These are phyloP conservation scores for Amphimedon queenslandica DNA, from an alignment of 37 sponge, comb jelly and placozoan species.

Conservation along the genomic window DNA sequence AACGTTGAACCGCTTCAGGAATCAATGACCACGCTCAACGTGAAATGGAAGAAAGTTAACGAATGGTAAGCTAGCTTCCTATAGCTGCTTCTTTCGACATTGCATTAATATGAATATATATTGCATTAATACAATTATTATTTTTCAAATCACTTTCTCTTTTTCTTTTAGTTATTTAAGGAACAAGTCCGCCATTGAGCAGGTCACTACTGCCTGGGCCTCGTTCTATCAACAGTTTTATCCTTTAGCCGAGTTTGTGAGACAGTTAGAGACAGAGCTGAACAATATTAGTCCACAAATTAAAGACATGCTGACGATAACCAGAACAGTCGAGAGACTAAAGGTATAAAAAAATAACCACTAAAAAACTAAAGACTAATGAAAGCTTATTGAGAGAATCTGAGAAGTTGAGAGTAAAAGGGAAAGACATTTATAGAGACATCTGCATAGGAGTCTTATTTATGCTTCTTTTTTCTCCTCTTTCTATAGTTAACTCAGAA, in stretches of 20 bases:
- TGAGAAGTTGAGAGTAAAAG: too few species aligned
- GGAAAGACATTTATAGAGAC: too few species aligned
- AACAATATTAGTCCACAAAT: constrained; percentile 51
- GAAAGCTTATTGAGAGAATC: too few species aligned
- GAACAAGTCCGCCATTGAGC: constrained; percentile 22
- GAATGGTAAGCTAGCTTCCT: constrained; percentile 21
- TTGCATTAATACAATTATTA: not conserved
- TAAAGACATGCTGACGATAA: constrained; percentile 25
- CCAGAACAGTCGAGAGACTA: constrained; percentile 23
- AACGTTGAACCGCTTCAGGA: constrained; percentile 44
- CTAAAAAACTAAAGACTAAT: too few species aligned
- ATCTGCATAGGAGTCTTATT: too few species aligned
- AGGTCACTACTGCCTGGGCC: constrained; percentile 20
- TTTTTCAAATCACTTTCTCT: not conserved
- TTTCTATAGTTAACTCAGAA: constrained; percentile 25
- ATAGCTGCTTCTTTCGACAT: not conserved
- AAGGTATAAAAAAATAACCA: constrained; percentile 32
- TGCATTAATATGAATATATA: not conserved
- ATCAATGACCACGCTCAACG: constrained; percentile 34
- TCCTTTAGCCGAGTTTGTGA: constrained; percentile 16
- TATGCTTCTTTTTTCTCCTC: too few species aligned
- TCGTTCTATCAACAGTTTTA: constrained; percentile 36
- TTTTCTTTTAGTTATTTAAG: constrained; percentile 15
- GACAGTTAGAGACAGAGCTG: constrained; percentile 22
- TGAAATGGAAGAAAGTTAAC: constrained; percentile 27